phyloP scores from a whole-genome alignment of 2,113 vertebrate genomes.

The Pteronura brasiliensis region DNA sequence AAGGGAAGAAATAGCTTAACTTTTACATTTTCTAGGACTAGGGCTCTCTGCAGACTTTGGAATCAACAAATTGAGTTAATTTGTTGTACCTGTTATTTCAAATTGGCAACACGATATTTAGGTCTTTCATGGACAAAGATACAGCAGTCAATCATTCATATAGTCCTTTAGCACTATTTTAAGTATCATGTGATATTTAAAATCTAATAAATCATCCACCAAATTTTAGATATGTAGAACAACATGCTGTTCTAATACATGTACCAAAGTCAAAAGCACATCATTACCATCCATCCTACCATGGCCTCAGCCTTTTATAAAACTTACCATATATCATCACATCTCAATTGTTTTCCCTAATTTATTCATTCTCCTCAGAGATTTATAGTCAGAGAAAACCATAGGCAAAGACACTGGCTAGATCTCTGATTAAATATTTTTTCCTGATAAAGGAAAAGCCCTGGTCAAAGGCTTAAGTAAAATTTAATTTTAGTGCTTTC shows the following conservation, averaged over 20 bases:
- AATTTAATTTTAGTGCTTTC: background rate
- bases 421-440: slow-evolving; percentile 24
- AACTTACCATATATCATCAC: background rate
- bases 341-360: background rate
- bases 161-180: background rate
- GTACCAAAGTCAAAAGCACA: background rate
- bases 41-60: background rate
- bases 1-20: slow-evolving; percentile 28
- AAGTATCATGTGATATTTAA: background rate
- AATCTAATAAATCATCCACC: background rate
- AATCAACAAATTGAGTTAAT: slow-evolving; percentile 28
- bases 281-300: background rate
- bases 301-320: background rate
- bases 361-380: background rate
- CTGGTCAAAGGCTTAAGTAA: background rate
- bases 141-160: background rate
- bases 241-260: background rate
- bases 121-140: background rate
- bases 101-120: slow-evolving; percentile 30
- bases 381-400: slow-evolving; percentile 19
- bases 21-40: background rate
- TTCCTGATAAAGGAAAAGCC: background rate
- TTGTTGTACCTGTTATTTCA: slow-evolving; percentile 49
- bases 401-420: background rate
- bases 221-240: background rate